Evolutionary conservation across 2,888 invertebrate species (phyloP), one percentile per base, ranked within the genome.

Genomic region (Alloplasta piceator): DNA sequence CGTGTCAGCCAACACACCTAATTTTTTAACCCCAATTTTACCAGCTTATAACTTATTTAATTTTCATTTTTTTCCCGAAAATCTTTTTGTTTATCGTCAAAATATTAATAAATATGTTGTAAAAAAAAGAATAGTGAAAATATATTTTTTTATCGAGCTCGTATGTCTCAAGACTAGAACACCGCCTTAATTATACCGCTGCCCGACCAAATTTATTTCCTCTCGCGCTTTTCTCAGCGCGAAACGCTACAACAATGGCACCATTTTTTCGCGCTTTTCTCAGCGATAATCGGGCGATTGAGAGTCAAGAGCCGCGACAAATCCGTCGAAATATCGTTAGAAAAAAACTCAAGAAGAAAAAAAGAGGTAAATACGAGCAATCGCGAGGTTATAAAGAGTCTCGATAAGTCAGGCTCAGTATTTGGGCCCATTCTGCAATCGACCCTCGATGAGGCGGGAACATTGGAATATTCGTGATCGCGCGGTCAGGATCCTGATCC

Each of bases 401-500:
- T 66, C 5, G 12, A 39, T 16, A 5, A 60, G 9, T 5, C 14
- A 48, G 48, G 41, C 50, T 75, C 43, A 60, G 52, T 75, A 10
- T 10, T 10, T 7, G 26, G 3, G 26, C 26, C 26, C 26, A 26
- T 26, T 26, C 26, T 26, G 26, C 3, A 3, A 26, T 26, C 26
- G 26, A 9, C 7, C 58, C 12, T 26, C 60, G 7, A 75, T 67
- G 75, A 6, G 52, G 26, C 46, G 41, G 52, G 6, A 10, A 52
- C 0, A 7, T 9, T 26, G 6, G 38, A 66, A 66, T 50, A 41
- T 41, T 41, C 60, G 50, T 52, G 60, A 43, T n/a, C 39, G 39
- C 41, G 41, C 26, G 12, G 36, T 75, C 36, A 36, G 52, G 14
- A 43, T 14, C 38, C 36, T 78, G 10, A 12, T 72, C 67, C 55